phyloP scores from a whole-genome alignment of 2,113 vertebrate species.

The Chloroceryle aenea region DNA sequence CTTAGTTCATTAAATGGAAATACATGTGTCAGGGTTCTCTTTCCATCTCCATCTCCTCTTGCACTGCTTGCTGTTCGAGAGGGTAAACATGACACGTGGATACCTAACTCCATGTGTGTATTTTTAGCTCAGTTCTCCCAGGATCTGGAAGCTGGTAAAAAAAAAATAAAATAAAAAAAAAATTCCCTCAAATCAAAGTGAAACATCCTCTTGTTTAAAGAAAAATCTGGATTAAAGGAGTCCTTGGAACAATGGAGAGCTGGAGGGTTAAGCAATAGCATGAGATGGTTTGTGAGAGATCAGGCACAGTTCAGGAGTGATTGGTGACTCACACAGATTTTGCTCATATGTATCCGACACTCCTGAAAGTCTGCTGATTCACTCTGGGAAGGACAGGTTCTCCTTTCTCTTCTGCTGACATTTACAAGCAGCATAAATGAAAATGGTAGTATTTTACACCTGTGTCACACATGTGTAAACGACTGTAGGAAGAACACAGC shows the following conservation, averaged over 20 bases:
- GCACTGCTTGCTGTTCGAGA: fast-evolving
- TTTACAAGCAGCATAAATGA: slow-evolving; percentile 50
- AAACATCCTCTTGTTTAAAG: neutral
- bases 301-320: neutral
- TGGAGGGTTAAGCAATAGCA: slow-evolving; percentile 4
- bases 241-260: neutral
- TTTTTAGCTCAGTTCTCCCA: neutral
- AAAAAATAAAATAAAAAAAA: neutral
- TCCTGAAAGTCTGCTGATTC: slow-evolving; percentile 29
- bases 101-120: neutral
- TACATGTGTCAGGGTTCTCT: neutral
- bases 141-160: neutral
- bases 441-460: slow-evolving; percentile 53
- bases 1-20: neutral
- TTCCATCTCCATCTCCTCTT: neutral
- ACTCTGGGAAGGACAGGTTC: slow-evolving; percentile 11
- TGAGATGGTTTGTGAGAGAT: neutral
- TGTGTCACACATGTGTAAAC: slow-evolving; percentile 45
- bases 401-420: slow-evolving; percentile 48
- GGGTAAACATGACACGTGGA: neutral
- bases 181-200: neutral
- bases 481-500: neutral
- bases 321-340: neutral
- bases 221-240: slow-evolving; percentile 14
- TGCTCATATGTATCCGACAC: neutral